phyloP scores from a whole-genome alignment of 2,888 invertebrate species.

The Andrena minutula region DNA sequence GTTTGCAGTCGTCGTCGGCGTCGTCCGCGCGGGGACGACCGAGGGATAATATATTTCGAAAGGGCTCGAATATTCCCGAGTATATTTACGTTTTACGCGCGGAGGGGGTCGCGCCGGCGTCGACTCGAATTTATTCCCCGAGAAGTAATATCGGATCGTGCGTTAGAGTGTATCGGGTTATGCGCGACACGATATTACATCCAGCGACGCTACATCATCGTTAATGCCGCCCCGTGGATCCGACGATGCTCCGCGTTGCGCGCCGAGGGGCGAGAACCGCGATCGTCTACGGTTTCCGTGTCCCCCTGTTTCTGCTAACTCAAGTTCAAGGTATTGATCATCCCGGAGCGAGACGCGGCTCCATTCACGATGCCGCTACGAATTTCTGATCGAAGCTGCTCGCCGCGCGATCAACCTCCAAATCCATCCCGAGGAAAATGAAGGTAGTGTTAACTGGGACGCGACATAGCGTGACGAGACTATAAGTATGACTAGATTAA shows the following conservation, averaged over 20 bases:
- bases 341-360: constrained; percentile 2
- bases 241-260: constrained; percentile 33
- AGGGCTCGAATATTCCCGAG: constrained; percentile 24
- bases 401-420: neutral
- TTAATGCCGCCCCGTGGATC: constrained; percentile 41
- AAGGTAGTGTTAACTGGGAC: no score
- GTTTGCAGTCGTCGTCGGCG: constrained; percentile 36
- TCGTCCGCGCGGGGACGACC: neutral
- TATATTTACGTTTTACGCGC: constrained; percentile 49
- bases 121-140: constrained; percentile 41
- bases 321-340: constrained; percentile 58
- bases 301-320: constrained; percentile 48
- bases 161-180: constrained; percentile 52
- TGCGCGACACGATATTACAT: constrained; percentile 51
- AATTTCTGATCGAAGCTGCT: neutral
- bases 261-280: constrained; percentile 36
- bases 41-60: constrained; percentile 46
- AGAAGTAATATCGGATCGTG: constrained; percentile 51
- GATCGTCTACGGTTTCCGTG: constrained; percentile 54
- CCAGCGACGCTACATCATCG: constrained; percentile 52
- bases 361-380: neutral
- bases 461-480: no score
- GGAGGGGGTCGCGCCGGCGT: neutral
- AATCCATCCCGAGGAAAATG: no score
- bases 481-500: no score